These are phyloP conservation scores for Oreochromis aureus DNA, from an alignment of 2,113 vertebrate genomes.

Conservation along the genomic window DNA sequence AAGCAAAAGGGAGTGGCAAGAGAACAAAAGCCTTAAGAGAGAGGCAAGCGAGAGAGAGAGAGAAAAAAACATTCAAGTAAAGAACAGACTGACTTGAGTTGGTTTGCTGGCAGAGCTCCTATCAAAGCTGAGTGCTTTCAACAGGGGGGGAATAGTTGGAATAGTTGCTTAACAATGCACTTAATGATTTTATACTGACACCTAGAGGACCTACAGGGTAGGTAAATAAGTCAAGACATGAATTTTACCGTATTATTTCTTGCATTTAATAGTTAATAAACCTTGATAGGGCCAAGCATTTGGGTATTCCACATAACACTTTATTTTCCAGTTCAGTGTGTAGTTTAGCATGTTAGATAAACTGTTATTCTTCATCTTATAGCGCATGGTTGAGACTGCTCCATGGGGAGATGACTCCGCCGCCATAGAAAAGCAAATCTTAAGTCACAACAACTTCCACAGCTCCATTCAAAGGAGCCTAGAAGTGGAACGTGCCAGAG, in stretches of 20 bases:
- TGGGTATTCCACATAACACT: background rate
- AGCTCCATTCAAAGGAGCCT: constrained; percentile 82
- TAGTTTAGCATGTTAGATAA: background rate
- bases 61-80: background rate
- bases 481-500: constrained; percentile 80
- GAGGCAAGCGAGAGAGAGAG: background rate
- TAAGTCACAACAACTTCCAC: constrained; percentile 78
- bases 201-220: constrained; percentile 36
- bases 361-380: background rate
- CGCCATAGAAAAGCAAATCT: constrained; percentile 84
- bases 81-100: constrained; percentile 15
- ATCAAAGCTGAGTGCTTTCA: constrained; percentile 44
- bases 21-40: constrained; percentile 45
- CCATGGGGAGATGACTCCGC: constrained; percentile 83
- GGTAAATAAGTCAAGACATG: background rate
- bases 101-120: constrained; percentile 29
- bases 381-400: constrained; percentile 85
- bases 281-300: background rate
- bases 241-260: fast-evolving
- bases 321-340: background rate
- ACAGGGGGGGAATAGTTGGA: constrained; percentile 52
- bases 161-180: constrained; percentile 24
- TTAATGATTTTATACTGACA: constrained; percentile 42
- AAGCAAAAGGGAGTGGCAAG: constrained; percentile 41
- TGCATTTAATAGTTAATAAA: background rate